Evolutionary conservation across 2,113 vertebrate genomes (phyloP), one percentile per base, ranked within the genome.

Genomic region (Aleadryas rufinucha): DNA sequence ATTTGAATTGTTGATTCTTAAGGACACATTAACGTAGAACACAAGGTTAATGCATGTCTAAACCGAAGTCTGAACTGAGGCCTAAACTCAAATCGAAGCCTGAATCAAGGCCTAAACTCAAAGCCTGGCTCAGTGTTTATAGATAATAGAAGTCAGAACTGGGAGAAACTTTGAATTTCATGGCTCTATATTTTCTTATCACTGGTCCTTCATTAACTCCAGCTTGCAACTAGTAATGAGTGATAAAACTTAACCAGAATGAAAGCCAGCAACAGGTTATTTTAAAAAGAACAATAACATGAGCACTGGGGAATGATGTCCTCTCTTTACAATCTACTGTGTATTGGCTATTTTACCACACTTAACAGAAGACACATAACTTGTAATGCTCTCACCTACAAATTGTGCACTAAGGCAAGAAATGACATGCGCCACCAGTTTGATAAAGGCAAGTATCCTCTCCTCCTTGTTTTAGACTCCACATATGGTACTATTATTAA

Each of bases 231-330:
- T 27, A 13, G 4, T 13, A 69, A 31, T 26, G 9, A 44, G 10
- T 57, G 31, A 60, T 49, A 78, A 93, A 66, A 2, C 3, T 70
- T 49, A 61, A 75, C 6, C 3, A 24, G 37, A 76, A 42, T 6
- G 27, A 69, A 83, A 80, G 15, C 2, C 8, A 86, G 4, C 14
- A 61, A 12, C 21, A 0, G 59, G 74, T 37, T 87, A 41, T 16
- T 83, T 74, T 13, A 6, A 11, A 54, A 45, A 16, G 13, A 85
- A 7, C 12, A 74, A 39, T 18, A 69, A 37, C 7, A 23, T 14
- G 10, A 10, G 7, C 0, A 0, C 2, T 26, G 3, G 10, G 4
- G 5, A 65, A 42, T 30, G 1, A 57, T 20, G 4, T 23, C 28
- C 26, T 56, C 6, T 39, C 31, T 64, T 81, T 49, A 24, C 3